Evolutionary conservation across 2,888 invertebrate species (phyloP), one percentile per base, ranked within the genome.

Genomic region (Diaphora mendica): DNA sequence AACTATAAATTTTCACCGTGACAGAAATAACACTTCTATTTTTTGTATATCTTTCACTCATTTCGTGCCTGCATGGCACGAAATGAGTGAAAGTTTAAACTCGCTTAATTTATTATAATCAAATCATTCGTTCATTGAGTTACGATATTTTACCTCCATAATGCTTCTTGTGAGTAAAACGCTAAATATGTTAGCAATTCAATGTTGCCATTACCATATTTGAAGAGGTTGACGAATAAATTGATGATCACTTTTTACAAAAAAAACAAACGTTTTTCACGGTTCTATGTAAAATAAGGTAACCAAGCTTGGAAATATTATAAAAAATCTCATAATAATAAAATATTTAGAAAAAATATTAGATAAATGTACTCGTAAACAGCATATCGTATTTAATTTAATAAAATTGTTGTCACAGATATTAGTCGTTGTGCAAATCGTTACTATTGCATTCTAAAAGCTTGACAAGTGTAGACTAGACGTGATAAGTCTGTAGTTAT

Each of bases 311-410:
- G 68, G 69, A 81, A 80, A 77, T 76, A 81, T 83, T 76, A 69
- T 8, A 59, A 62, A 62, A 78, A 84, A 77, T 81, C 77, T 82
- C 81, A 78, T 79, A 77, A 72, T 33, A 62, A 66, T 62, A 59
- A 55, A n/a, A 62, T 65, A 59, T 9, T 76, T 86, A 88, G 74
- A 78, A 71, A n/a, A 81, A 82, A 84, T 83, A 80, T 82, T 86
- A 85, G 81, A 81, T 77, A 78, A 78, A 82, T 81, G 79, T 83
- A 84, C 59, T 77, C 68, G 71, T 84, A 83, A 84, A 85, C 81
- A 80, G 88, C 91, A 91, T 91, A 91, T 91, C 92, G 88, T 86
- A 87, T 79, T 85, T 79, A 77, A 73, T 79, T 75, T 68, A 42
- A 42, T 68, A 67, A 74, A 51, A 44, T 68, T 73, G 75, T 73